Percentiles rank a stretch among this genome's conserved stretches.
phyloP scores from a whole-genome alignment of 2,113 vertebrate genomes.

The Serilophus lunatus region DNA sequence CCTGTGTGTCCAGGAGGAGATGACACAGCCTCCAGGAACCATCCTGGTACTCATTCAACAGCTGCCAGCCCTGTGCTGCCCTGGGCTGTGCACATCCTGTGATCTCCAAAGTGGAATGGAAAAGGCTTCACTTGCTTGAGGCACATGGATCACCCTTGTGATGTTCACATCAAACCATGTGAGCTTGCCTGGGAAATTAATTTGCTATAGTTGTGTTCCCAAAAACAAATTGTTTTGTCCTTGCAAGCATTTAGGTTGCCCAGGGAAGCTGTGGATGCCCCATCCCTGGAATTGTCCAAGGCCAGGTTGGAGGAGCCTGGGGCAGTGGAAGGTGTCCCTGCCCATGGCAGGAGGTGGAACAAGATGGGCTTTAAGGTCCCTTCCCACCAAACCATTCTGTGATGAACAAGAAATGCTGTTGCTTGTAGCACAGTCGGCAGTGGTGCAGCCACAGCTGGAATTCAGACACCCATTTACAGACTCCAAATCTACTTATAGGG shows the following conservation, averaged over 20 bases:
- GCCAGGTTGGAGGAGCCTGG: background rate
- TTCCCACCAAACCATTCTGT: background rate
- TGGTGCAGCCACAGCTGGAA: background rate
- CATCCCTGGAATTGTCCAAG: background rate
- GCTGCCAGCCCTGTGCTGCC: rapidly evolving
- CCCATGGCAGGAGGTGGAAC: background rate
- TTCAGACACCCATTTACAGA: background rate
- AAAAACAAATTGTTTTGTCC: background rate
- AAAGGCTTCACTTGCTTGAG: background rate
- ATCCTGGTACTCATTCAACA: background rate
- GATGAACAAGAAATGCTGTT: background rate
- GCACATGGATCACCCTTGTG: background rate
- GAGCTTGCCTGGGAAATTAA: background rate
- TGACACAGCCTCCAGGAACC: background rate
- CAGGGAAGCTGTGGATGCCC: background rate
- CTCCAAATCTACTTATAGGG: background rate
- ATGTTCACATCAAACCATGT: background rate
- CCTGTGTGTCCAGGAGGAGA: background rate
- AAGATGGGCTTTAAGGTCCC: background rate
- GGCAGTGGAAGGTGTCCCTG: background rate
- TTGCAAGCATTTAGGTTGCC: background rate
- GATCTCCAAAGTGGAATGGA: background rate
- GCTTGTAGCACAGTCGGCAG: background rate
- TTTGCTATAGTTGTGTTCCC: background rate
- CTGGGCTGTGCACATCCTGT: background rate